These are phyloP conservation scores for Urocitellus parryii DNA, from an alignment of 2,113 vertebrate genomes.

Conservation along the genomic window DNA sequence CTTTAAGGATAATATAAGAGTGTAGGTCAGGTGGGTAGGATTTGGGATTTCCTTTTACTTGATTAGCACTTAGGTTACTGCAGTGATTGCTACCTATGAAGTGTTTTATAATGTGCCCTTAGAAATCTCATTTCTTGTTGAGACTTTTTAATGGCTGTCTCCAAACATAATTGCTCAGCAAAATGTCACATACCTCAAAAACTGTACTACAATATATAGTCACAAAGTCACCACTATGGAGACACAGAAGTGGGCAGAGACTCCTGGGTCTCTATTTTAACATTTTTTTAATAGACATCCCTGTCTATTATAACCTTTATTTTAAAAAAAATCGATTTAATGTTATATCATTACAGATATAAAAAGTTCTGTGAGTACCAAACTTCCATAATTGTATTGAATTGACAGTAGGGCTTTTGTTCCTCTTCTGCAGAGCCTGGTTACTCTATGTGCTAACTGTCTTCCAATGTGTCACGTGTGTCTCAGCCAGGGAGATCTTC, in stretches of 20 bases:
- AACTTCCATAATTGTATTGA: not conserved
- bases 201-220: no score
- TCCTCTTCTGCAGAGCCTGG: conserved; percentile 87
- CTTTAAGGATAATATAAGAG: not conserved
- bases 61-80: not conserved
- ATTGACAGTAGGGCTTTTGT: not conserved
- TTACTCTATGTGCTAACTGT: conserved; percentile 93
- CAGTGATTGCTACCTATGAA: not conserved
- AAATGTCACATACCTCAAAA: not conserved
- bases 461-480: conserved; percentile 94
- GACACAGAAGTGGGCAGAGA: not conserved
- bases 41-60: not conserved
- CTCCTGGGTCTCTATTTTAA: not conserved
- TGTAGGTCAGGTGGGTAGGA: not conserved
- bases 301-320: not conserved
- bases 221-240: not conserved
- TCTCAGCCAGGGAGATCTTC: conserved; percentile 94
- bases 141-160: not conserved
- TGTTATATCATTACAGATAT: not conserved
- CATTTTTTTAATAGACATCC: not conserved
- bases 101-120: not conserved
- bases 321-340: not conserved
- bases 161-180: not conserved
- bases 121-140: not conserved
- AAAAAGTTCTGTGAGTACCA: not conserved